Evolutionary conservation across 2,888 invertebrate species (phyloP), one percentile per base, ranked within the genome.

Genomic region (Exephanes ischioxanthus): DNA sequence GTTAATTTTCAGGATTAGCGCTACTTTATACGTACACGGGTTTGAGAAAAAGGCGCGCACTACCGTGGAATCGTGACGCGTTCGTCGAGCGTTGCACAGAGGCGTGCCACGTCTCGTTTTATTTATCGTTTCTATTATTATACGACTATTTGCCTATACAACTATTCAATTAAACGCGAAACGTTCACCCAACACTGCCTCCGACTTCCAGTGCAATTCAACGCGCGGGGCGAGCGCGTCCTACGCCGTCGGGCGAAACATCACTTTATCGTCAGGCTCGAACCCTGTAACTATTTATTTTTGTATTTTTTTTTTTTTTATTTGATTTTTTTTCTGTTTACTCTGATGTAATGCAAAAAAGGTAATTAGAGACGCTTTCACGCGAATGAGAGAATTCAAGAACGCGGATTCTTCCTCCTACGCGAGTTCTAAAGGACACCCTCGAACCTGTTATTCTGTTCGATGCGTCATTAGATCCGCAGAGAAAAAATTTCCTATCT

Each of bases 71-170:
- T 80, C 80, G 84, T 80, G 80, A 80, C 77, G 77, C 30, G 84
- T 55, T 66, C 76, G n/a, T 53, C 53, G 45, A 26, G 45, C 14
- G 58, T 58, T 67, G 33, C 14, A 16, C 2, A 66, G 48, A 80
- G 72, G 77, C 72, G 84, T 77, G 77, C 72, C 66, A 78, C 58
- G 58, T 58, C 58, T 22, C 58, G 41, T 51, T 71, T 83, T 73
- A 83, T 83, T 78, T 83, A 83, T 78, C 70, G 76, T 77, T 45
- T 63, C 82, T 71, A 77, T 77, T 72, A 82, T 77, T 77, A 70
- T 72, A 67, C 58, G 58, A 67, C 63, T 68, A 72, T 76, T 84
- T 76, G 33, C 55, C 70, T 73, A 48, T 72, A 37, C 66, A 68
- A 70, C 79, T 48, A 76, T 51, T 79, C 70, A 79, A 83, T 79